phyloP scores from a whole-genome alignment of 2,113 vertebrate species.

The Cyphomyrus plagiostoma region DNA sequence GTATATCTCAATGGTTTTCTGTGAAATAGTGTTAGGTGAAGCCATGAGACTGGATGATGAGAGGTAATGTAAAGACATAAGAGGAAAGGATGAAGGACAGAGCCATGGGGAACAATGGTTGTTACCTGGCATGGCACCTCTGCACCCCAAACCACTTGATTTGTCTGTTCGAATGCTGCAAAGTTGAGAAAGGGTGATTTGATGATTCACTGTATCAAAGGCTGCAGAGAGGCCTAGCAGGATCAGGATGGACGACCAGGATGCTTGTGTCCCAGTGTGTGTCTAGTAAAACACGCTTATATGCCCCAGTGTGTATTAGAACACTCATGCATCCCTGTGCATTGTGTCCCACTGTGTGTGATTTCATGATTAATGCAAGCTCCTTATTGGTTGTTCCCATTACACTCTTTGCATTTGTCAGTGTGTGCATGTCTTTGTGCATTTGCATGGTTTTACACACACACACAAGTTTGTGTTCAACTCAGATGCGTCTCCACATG shows the following conservation, averaged over 20 bases:
- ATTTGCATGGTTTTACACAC: not conserved
- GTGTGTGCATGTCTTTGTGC: not conserved
- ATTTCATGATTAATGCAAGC: not conserved
- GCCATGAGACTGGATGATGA: not conserved
- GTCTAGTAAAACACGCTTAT: not conserved
- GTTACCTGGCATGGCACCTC: not conserved
- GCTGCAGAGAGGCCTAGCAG: not conserved
- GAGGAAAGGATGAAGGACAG: not conserved
- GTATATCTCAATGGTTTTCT: not conserved
- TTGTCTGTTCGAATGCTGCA: not conserved
- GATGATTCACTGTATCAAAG: not conserved
- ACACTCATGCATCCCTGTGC: not conserved
- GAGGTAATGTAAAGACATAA: not conserved
- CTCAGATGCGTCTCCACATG: not conserved
- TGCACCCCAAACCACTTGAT: not conserved
- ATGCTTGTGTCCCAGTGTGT: not conserved
- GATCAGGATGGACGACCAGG: not conserved
- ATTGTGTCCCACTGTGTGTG: not conserved
- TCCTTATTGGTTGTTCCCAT: not conserved
- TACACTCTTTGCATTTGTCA: not conserved
- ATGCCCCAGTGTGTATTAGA: not conserved
- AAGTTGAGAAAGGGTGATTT: not conserved
- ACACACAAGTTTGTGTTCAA: not conserved
- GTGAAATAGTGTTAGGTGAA: not conserved
- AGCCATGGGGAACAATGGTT: not conserved